Evolutionary conservation across 2,113 vertebrate genomes (phyloP).

Genomic region (Rhodinocichla rosea): DNA sequence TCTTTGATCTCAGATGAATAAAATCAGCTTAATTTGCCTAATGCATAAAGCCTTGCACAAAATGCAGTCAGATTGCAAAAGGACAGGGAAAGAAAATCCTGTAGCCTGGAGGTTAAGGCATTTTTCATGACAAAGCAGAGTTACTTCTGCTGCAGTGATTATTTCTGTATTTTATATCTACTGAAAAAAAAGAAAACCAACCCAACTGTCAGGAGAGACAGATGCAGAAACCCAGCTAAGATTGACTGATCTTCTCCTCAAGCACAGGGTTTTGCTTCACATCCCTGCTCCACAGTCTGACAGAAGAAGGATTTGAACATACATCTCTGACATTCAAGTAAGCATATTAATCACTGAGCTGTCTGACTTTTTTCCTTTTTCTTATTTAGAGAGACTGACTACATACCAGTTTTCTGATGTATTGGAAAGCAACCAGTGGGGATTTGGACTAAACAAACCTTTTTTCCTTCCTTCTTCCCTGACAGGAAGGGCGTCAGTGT

Average conservation of each 20-base stretch:
- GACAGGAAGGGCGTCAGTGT: neutral
- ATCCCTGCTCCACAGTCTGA: neutral
- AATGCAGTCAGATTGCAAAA: neutral
- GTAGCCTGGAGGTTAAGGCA: neutral
- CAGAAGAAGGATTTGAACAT: neutral
- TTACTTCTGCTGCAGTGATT: neutral
- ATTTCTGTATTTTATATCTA: neutral
- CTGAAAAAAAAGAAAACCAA: neutral
- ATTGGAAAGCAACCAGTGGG: neutral
- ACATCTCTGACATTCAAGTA: neutral
- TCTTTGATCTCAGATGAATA: constrained; percentile 2
- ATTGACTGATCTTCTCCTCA: neutral
- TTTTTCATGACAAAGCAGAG: neutral
- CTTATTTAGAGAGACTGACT: neutral
- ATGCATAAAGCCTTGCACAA: neutral
- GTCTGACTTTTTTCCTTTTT: neutral
- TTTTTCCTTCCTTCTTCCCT: neutral
- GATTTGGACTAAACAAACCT: constrained; percentile 1
- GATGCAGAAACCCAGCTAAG: neutral
- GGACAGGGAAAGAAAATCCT: neutral
- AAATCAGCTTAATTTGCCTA: neutral
- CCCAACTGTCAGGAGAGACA: neutral
- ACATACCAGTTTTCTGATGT: neutral
- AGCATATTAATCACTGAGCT: constrained; percentile 14
- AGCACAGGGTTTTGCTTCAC: neutral